Evolutionary conservation across 35 echinoderm and acorn worm genomes (phyloP).

Genomic region (Ophioderma brevispina): DNA sequence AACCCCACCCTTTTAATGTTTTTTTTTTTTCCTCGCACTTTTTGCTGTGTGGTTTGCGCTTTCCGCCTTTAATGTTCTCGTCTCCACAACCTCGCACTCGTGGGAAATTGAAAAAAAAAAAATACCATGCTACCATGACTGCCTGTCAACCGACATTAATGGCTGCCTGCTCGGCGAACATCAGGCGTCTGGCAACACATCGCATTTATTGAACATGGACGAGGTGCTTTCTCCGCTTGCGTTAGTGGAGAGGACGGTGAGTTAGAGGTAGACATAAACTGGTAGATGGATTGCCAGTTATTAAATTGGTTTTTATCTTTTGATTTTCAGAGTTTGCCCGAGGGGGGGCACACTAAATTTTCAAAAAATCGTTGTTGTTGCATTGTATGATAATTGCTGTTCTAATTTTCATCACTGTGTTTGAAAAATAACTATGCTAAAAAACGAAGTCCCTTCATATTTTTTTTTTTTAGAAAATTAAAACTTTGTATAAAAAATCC

Average conservation of each 20-base stretch:
- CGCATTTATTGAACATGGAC: slow-evolving; percentile 59
- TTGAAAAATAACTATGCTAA: too few species aligned
- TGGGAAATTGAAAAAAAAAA: neutral
- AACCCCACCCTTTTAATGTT: neutral
- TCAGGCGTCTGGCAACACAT: slow-evolving; percentile 77
- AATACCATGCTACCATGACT: neutral
- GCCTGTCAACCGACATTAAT: neutral
- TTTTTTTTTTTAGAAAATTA: too few species aligned
- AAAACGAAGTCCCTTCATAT: too few species aligned
- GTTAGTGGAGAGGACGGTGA: slow-evolving; percentile 86
- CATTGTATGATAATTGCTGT: too few species aligned
- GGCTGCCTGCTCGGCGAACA: neutral
- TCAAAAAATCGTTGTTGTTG: too few species aligned
- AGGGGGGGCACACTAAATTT: too few species aligned
- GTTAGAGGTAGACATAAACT: slow-evolving; percentile 32
- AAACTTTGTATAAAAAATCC: too few species aligned
- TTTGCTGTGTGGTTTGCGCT: neutral
- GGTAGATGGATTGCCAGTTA: too few species aligned
- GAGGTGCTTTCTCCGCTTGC: slow-evolving; percentile 76
- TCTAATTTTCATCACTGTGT: too few species aligned
- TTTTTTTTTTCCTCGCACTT: neutral
- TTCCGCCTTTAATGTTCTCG: neutral
- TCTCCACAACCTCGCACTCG: neutral
- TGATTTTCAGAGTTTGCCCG: too few species aligned
- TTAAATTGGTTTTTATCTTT: too few species aligned